Percentiles rank a stretch among this genome's conserved stretches.
Evolutionary conservation across 2,797 vertebrate species (phyloP).

Genomic region (Acipenser oxyrinchus): DNA sequence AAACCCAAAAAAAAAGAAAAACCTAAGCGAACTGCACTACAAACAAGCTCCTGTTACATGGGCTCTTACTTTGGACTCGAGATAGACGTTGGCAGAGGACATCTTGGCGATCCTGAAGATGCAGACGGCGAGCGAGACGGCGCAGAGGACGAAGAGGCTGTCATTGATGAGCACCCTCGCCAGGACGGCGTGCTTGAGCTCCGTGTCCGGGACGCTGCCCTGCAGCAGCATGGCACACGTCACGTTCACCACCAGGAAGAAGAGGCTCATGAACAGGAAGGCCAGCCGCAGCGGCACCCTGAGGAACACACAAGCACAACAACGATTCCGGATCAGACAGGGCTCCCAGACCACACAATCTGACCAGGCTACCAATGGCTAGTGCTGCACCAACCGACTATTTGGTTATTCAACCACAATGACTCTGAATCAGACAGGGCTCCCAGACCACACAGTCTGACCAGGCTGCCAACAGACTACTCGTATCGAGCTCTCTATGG

Average conservation of each 20-base stretch:
- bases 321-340: no score
- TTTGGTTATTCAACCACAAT: no score
- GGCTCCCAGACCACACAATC: no score
- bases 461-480: no score
- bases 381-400: no score
- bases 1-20: no score
- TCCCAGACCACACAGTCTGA: no score
- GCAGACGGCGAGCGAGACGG: constrained; percentile 78
- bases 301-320: constrained; percentile 1
- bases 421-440: no score
- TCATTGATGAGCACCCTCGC: constrained; percentile 81
- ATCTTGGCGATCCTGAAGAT: constrained; percentile 89
- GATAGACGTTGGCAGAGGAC: constrained; percentile 94
- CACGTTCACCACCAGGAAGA: constrained; percentile 84
- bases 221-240: constrained; percentile 81
- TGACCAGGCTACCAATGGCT: no score
- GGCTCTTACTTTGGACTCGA: constrained; percentile 83
- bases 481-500: no score
- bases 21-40: neutral
- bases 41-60: neutral
- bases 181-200: constrained; percentile 68
- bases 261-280: constrained; percentile 71
- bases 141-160: constrained; percentile 84
- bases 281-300: constrained; percentile 77
- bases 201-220: constrained; percentile 57